Evolutionary conservation across 2,888 invertebrate species (phyloP), one percentile per base, ranked within the genome.

Genomic region (Exocentrus adspersus): DNA sequence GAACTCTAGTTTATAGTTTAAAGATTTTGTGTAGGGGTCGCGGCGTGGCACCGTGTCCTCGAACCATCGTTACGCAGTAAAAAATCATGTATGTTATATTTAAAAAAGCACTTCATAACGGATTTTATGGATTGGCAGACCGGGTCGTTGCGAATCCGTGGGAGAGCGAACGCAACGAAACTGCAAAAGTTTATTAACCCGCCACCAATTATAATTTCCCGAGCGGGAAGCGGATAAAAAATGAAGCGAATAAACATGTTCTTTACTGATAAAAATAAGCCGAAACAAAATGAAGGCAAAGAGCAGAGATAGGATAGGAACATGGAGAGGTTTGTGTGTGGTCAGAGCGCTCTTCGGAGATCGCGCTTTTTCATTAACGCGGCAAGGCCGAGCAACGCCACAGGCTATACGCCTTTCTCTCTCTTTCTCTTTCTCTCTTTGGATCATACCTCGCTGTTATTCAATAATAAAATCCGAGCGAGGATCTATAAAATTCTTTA

Each of bases 331-430:
- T 43, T 28, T 19, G 54, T 54, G 54, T 54, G 54, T 54, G 54
- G 54, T 28, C 54, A 54, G 32, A 7, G 12, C 37, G 14, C 43
- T 17, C 37, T 1, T 17, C 37, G 0, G 28, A 43, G 54, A 54
- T 54, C 24, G 54, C 54, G 21, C 54, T 54, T 54, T 54, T 54
- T 54, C 54, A 54, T 54, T 54, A 43, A 28, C 16, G n/a, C n/a
- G 24, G 54, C 54, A 54, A 54, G 54, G 43, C 54, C 54, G 54
- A 54, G 20, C 43, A 43, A 43, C 43, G 54, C 54, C 54, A 28
- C 17, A 14, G 54, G 54, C 54, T 43, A 28, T 54, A 16, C 21
- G 43, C 28, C 14, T 37, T 17, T n/a, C n/a, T n/a, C n/a, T n/a
- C n/a, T n/a, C 21, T 24, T 43, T 37, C 20, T 54, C 54, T 54